Percentiles rank a stretch among this genome's conserved stretches.
These are phyloP conservation scores for Paguma larvata DNA, from an alignment of 2,797 vertebrate genomes.

Conservation along the genomic window DNA sequence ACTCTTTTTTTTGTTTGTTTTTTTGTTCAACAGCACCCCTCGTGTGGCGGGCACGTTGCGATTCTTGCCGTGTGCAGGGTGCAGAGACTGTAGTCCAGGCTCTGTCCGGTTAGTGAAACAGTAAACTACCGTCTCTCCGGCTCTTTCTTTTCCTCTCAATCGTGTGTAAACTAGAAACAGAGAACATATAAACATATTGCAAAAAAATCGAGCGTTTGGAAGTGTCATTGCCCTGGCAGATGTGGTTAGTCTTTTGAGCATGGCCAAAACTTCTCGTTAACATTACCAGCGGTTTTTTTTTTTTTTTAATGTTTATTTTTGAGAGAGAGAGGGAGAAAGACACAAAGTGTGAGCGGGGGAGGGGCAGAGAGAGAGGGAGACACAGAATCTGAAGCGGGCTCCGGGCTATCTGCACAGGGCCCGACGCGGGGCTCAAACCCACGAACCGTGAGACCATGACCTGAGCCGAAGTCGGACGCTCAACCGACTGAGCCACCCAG, in stretches of 20 bases:
- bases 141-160: not conserved
- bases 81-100: not conserved
- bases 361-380: no score
- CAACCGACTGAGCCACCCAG: no score
- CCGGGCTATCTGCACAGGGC: no score
- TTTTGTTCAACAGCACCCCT: not conserved
- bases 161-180: not conserved
- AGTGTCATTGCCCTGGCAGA: not conserved
- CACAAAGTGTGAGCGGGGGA: no score
- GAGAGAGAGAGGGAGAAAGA: no score
- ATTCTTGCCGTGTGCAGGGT: not conserved
- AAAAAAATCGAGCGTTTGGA: slow-evolving; percentile 18
- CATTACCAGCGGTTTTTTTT: no score
- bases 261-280: not conserved
- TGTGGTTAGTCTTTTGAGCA: not conserved
- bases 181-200: not conserved
- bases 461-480: no score
- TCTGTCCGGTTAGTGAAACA: not conserved
- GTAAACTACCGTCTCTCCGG: not conserved
- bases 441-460: no score
- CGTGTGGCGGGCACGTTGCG: not conserved
- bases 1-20: not conserved
- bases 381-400: no score
- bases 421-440: no score
- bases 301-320: no score